Evolutionary conservation across 2,888 invertebrate genomes (phyloP).

Genomic region (Mellilla xanthometata): DNA sequence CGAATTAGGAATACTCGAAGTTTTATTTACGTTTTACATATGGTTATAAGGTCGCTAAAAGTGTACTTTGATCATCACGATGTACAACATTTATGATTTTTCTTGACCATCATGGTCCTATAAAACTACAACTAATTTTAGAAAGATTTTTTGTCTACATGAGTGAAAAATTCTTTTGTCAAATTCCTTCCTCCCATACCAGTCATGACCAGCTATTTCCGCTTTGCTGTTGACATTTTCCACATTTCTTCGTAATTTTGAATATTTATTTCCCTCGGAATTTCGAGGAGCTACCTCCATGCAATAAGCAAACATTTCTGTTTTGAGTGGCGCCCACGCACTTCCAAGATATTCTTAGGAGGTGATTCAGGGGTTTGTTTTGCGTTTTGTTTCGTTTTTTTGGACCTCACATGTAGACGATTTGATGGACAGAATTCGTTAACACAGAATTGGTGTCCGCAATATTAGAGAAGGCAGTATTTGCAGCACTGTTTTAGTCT

Average conservation of each 20-base stretch:
- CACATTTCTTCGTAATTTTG: constrained; percentile 10
- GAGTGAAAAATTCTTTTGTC: no score
- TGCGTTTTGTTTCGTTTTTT: constrained; percentile 16
- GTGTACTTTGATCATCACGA: constrained; percentile 18
- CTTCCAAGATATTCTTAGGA: constrained; percentile 3
- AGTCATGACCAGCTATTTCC: constrained; percentile 15
- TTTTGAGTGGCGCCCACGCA: constrained; percentile 17
- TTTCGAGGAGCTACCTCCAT: constrained; percentile 15
- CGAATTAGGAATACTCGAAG: not conserved
- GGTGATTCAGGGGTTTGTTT: constrained; percentile 7
- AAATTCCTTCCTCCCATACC: no score
- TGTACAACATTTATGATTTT: constrained; percentile 7
- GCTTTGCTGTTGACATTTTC: constrained; percentile 12
- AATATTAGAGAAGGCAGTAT: not conserved
- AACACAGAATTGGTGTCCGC: not conserved
- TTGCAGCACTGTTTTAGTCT: no score
- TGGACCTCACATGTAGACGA: constrained; percentile 17
- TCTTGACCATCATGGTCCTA: no score
- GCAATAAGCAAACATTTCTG: constrained; percentile 11
- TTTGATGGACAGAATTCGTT: not conserved
- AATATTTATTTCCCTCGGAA: constrained; percentile 9
- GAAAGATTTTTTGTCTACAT: no score
- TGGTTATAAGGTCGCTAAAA: constrained; percentile 3
- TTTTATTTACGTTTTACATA: constrained; percentile 12
- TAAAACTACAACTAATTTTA: no score